Conservation (phyloP, 2,797 vertebrate genomes). For the Onychomys leucogaster region DNA sequence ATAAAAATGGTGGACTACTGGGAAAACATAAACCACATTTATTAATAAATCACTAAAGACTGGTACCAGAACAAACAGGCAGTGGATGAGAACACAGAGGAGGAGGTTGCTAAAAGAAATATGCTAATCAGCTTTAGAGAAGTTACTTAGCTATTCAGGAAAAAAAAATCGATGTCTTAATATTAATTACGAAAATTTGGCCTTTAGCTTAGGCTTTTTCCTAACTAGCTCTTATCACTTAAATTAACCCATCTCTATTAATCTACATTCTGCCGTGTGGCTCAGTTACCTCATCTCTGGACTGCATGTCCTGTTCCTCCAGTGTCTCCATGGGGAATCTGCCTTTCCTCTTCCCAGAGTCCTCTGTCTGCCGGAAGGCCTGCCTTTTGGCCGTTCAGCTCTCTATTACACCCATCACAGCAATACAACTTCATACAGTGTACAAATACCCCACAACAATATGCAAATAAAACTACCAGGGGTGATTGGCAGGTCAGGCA, state of each 20-base stretch:
- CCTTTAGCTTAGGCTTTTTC: neutral
- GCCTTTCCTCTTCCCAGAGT: neutral
- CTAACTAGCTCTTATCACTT: neutral
- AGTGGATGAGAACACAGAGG: neutral
- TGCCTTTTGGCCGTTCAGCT: neutral
- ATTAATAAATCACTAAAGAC: neutral
- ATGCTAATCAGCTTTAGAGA: neutral
- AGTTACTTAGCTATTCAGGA: neutral
- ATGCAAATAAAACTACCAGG: neutral
- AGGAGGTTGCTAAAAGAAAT: constrained; percentile 28
- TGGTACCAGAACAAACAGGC: neutral
- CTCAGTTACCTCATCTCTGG: neutral
- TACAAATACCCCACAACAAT: neutral
- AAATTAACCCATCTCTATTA: neutral
- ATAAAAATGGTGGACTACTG: neutral
- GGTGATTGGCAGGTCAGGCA: neutral
- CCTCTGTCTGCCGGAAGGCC: neutral
- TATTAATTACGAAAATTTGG: neutral
- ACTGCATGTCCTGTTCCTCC: neutral
- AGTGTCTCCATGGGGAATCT: neutral
- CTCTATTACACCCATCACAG: neutral
- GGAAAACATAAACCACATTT: neutral
- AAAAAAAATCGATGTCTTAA: neutral
- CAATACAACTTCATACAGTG: neutral
- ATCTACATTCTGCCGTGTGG: neutral